A percentile compares a stretch with the other conserved stretches of the same genome.
Evolutionary conservation across 2,797 vertebrate genomes (phyloP).

Genomic region (Poecile montanus): DNA sequence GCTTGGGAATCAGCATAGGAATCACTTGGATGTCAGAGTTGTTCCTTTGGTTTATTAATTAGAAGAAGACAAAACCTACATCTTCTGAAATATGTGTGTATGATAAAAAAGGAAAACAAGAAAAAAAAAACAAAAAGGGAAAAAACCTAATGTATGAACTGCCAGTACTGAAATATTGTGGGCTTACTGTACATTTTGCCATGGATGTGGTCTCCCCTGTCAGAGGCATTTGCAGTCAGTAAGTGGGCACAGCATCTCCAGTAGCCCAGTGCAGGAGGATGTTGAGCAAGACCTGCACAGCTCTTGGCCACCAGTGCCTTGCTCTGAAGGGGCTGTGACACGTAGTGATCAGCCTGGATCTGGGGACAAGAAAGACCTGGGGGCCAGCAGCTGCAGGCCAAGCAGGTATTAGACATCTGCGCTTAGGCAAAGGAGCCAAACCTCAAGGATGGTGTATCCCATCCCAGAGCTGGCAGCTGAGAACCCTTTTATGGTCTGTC

Average conservation of each 20-base stretch:
- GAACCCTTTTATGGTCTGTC: not conserved
- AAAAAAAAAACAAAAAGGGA: not conserved
- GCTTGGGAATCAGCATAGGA: not conserved
- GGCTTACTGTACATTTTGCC: not conserved
- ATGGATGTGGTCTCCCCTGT: not conserved
- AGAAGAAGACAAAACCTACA: not conserved
- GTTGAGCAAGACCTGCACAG: not conserved
- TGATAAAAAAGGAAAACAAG: not conserved
- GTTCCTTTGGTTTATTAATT: not conserved
- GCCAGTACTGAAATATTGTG: not conserved
- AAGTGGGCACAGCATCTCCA: not conserved
- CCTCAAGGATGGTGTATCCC: not conserved
- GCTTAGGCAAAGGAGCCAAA: not conserved
- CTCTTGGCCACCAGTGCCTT: rapidly evolving
- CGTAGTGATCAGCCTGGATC: rapidly evolving
- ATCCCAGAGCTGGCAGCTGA: conserved; percentile 19
- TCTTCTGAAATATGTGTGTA: not conserved
- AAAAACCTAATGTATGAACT: not conserved
- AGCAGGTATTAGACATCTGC: not conserved
- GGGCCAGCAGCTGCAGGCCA: not conserved
- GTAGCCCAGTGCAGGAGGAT: not conserved
- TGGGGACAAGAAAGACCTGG: not conserved
- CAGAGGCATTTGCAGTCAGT: not conserved
- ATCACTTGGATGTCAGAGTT: not conserved
- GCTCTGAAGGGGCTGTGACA: not conserved